Evolutionary conservation across 2,888 invertebrate genomes (phyloP), one percentile per base, ranked within the genome.

Genomic region (Drosophila macrospina): DNA sequence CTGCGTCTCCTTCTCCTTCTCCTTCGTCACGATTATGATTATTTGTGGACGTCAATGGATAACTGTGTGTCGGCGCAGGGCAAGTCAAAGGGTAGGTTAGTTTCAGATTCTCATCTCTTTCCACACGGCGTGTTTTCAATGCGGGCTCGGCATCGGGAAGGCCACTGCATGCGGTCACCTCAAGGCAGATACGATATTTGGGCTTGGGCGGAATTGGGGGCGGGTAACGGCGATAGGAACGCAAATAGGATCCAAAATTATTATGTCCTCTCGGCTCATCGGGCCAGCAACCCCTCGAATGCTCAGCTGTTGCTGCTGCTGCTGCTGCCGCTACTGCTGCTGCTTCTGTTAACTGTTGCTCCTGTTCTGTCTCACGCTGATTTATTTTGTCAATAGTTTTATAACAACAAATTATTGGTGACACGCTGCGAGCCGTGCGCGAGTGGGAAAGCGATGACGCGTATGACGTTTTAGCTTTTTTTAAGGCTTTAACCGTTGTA

Each of bases 401-500:
- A 89, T 90, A 91, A 88, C 91, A 91, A 87, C 91, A 91, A 86
- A 89, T 88, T 70, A 86, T 82, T 71, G 91, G 89, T 69, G 91
- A 89, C 71, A 69, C 80, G 74, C 74, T 78, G 68, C 78, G 77
- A 63, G 76, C 66, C 66, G 75, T 62, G 37, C 70, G 69, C 51
- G 68, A 48, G 57, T 62, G 62, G 70, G 74, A 69, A 74, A 48
- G 59, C 63, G 82, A 64, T 78, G 82, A 72, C 73, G 78, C 82
- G 76, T 85, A 72, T 61, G 69, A 63, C 74, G 80, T 65, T 72
- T 69, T 69, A 64, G 75, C 63, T 63, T 69, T 72, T 64, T 69
- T 72, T 64, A 68, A 63, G 75, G 69, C 73, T 72, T 74, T 78
- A 71, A 62, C 61, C 68, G 71, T 52, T 61, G 48, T 48, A 55